phyloP scores from a whole-genome alignment of 1,140 invertebrate species.

The Dreissena rostriformis region DNA sequence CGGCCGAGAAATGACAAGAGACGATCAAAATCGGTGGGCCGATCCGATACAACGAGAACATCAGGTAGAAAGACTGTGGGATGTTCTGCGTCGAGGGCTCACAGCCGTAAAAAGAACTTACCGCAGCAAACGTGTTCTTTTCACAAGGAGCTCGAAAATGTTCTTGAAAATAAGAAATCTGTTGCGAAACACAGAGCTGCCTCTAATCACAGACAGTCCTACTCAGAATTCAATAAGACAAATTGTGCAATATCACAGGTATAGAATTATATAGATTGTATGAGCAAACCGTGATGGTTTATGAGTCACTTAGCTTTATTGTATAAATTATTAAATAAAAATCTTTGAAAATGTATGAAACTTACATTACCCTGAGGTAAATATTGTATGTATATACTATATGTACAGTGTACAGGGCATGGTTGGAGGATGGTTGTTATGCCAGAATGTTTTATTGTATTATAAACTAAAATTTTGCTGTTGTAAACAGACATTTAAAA shows the following conservation, averaged over 20 bases:
- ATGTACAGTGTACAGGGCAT: conserved; percentile 8
- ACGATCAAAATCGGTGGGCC: conserved; percentile 46
- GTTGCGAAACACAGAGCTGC: neutral
- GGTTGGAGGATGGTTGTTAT: neutral
- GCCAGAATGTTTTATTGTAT: too few species aligned
- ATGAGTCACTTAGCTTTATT: too few species aligned
- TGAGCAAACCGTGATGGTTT: too few species aligned
- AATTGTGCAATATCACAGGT: conserved; percentile 48
- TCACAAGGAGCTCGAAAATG: conserved; percentile 31
- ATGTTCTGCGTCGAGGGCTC: neutral
- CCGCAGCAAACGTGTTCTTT: conserved; percentile 7
- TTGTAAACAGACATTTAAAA: too few species aligned
- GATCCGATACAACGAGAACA: conserved; percentile 5
- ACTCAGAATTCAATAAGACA: conserved; percentile 3
- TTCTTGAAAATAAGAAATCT: conserved; percentile 11
- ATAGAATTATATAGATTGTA: neutral
- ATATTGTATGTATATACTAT: conserved; percentile 11
- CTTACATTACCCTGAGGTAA: neutral
- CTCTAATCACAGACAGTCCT: neutral
- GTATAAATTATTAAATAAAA: too few species aligned
- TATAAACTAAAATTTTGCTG: too few species aligned
- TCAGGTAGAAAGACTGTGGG: neutral
- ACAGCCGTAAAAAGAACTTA: conserved; percentile 15
- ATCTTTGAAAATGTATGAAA: neutral
- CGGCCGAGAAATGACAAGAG: conserved; percentile 24